These are phyloP conservation scores for Gallinago solitaria DNA, from an alignment of 2,797 vertebrate genomes.

Conservation along the genomic window DNA sequence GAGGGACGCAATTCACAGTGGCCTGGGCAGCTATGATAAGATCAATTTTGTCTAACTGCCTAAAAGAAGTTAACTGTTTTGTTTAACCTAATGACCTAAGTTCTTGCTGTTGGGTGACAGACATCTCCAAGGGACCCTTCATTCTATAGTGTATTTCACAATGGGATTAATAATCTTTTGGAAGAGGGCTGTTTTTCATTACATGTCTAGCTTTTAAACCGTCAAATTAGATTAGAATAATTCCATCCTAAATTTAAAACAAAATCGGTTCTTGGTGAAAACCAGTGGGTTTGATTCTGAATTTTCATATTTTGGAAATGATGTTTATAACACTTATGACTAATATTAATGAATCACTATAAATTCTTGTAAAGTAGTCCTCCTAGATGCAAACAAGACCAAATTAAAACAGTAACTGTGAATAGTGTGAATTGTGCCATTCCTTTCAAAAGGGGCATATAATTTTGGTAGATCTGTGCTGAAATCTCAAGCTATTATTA, in stretches of 20 bases:
- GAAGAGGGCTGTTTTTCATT: neutral
- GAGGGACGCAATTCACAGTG: neutral
- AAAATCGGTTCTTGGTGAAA: neutral
- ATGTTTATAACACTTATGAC: neutral
- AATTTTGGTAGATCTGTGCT: neutral
- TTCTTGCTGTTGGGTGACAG: neutral
- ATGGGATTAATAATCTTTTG: neutral
- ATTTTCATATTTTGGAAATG: neutral
- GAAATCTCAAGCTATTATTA: neutral
- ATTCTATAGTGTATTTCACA: neutral
- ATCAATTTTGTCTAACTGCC: neutral
- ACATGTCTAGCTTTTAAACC: neutral
- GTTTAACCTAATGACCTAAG: neutral
- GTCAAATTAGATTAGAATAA: neutral
- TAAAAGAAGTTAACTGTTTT: slow-evolving; percentile 16
- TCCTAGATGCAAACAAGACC: neutral
- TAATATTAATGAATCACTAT: neutral
- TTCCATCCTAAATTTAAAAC: neutral
- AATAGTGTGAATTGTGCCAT: neutral
- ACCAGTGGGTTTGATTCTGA: neutral
- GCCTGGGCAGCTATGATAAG: neutral
- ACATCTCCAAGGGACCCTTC: neutral
- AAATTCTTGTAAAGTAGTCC: neutral
- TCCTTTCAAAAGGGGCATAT: neutral
- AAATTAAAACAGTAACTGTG: neutral